Evolutionary conservation across 2,113 vertebrate genomes (phyloP).

Genomic region (Sinocyclocheilus anshuiensis): DNA sequence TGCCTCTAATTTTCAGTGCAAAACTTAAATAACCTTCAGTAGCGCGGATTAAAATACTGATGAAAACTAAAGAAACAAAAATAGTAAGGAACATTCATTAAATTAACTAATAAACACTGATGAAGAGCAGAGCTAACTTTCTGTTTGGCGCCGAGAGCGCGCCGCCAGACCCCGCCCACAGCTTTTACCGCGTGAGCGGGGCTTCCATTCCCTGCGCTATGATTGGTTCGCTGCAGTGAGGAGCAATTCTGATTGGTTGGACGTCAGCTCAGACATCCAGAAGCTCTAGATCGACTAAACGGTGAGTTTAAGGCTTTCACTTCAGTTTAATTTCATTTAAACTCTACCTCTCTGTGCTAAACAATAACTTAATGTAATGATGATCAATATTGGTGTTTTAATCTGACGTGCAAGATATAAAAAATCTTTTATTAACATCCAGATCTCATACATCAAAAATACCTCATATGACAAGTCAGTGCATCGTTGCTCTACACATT

Average conservation of each 20-base stretch:
- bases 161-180: background rate
- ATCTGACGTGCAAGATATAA: conserved; percentile 4
- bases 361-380: background rate
- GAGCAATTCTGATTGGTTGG: conserved; percentile 15
- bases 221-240: background rate
- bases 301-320: background rate
- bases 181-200: conserved; percentile 20
- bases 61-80: no score
- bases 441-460: conserved; percentile 2
- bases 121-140: background rate
- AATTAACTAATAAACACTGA: background rate
- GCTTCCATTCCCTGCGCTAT: background rate
- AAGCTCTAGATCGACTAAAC: background rate
- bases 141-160: background rate
- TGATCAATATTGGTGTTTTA: background rate
- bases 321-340: background rate
- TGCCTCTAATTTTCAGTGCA: background rate
- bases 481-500: background rate
- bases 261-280: background rate
- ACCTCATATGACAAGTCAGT: background rate
- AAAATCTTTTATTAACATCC: conserved; percentile 17
- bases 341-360: background rate
- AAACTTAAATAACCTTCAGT: background rate
- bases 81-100: background rate
- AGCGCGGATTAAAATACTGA: background rate